phyloP scores from a whole-genome alignment of 2,113 vertebrate genomes.

The Melanerpes aurifrons region DNA sequence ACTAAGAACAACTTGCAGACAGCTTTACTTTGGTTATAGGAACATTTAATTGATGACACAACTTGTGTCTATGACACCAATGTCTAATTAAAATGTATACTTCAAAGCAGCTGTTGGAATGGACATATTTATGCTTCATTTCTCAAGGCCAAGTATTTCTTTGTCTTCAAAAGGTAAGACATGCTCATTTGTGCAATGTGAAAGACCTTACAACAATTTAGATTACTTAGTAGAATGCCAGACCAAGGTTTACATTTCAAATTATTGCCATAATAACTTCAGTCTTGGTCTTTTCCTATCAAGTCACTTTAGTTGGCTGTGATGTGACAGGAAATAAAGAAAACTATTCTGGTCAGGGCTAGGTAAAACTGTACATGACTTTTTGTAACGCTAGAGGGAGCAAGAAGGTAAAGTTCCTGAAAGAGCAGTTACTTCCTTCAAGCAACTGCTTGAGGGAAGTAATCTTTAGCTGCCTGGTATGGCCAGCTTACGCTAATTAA shows the following conservation, averaged over 20 bases:
- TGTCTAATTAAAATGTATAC: neutral
- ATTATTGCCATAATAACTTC: neutral
- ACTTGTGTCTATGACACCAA: neutral
- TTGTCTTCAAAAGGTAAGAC: neutral
- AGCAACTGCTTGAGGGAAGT: neutral
- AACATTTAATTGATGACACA: neutral
- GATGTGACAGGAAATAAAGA: neutral
- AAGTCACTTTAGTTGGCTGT: fast-evolving
- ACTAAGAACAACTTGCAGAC: neutral
- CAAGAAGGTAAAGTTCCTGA: conserved; percentile 16
- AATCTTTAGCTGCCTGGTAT: neutral
- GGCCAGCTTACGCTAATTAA: neutral
- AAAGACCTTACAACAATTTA: neutral
- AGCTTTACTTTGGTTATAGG: neutral
- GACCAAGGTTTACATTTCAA: neutral
- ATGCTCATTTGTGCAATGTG: neutral
- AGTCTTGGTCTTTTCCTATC: neutral
- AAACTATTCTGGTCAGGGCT: neutral
- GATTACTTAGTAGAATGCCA: neutral
- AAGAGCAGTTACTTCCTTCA: neutral
- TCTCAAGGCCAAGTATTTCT: neutral
- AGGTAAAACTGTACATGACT: neutral
- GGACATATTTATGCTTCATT: neutral
- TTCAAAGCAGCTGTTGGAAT: neutral
- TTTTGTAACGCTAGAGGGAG: conserved; percentile 29